These are phyloP conservation scores for Drosophila rufa DNA, from an alignment of 1,140 invertebrate genomes.

Conservation along the genomic window DNA sequence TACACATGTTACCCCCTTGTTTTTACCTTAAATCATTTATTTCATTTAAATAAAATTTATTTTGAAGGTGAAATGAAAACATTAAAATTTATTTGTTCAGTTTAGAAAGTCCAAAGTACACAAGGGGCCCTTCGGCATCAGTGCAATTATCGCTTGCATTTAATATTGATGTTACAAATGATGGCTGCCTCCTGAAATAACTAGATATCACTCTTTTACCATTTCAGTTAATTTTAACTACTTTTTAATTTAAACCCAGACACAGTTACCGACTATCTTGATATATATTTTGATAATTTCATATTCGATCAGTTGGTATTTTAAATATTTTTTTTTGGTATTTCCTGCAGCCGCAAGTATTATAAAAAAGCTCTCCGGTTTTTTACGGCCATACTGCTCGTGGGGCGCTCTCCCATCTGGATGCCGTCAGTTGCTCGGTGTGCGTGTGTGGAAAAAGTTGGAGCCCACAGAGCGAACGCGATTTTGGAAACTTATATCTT, in stretches of 20 bases:
- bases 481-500: constrained; percentile 6
- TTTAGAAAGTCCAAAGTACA: too few relatives aligned
- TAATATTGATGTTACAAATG: too few relatives aligned
- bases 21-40: too few relatives aligned
- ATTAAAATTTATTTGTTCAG: too few relatives aligned
- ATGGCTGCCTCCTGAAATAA: too few relatives aligned
- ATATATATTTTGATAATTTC: not conserved
- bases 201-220: too few relatives aligned
- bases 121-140: too few relatives aligned
- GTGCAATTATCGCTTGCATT: too few relatives aligned
- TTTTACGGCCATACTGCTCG: constrained; percentile 2
- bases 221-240: not conserved
- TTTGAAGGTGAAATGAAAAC: too few relatives aligned
- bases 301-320: not conserved
- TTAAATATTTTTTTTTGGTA: not conserved
- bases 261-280: not conserved
- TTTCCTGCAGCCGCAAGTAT: not conserved
- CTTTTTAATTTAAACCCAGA: not conserved
- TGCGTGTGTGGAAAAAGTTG: constrained; percentile 39
- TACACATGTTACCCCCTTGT: too few relatives aligned
- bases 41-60: too few relatives aligned
- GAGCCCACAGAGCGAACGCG: constrained; percentile 5
- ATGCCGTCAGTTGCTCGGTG: constrained; percentile 30
- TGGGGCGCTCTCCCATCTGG: not conserved
- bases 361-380: not conserved